Percentiles rank a stretch among this genome's conserved stretches.
These are phyloP conservation scores for Hucho hucho DNA, from an alignment of 2,113 vertebrate genomes.

Conservation along the genomic window DNA sequence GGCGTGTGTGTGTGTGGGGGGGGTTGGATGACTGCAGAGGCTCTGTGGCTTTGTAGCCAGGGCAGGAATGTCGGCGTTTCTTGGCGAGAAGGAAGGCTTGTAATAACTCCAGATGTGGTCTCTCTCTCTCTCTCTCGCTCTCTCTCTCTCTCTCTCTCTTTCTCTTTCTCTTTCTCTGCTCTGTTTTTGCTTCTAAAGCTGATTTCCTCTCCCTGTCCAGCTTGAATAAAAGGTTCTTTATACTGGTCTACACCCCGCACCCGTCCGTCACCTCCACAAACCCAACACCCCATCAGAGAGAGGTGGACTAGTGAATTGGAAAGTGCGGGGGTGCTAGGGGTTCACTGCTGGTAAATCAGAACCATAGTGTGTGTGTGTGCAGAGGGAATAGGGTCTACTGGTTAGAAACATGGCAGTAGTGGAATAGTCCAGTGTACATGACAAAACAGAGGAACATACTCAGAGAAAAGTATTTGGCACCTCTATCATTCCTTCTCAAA, in stretches of 20 bases:
- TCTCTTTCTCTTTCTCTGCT: background rate
- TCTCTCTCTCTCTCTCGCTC: slow-evolving; percentile 43
- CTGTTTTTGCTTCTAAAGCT: slow-evolving; percentile 79
- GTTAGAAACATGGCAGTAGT: too few relatives aligned
- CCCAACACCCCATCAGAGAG: slow-evolving; percentile 15
- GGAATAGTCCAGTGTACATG: too few relatives aligned
- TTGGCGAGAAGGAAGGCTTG: slow-evolving; percentile 76
- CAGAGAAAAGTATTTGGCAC: background rate
- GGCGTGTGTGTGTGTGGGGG: too few relatives aligned
- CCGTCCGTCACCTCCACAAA: slow-evolving; percentile 28
- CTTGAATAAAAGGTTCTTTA: slow-evolving; percentile 80
- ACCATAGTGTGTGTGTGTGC: slow-evolving; percentile 54
- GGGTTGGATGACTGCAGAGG: background rate
- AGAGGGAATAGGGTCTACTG: too few relatives aligned
- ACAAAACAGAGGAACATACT: too few relatives aligned
- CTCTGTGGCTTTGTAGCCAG: slow-evolving; percentile 11
- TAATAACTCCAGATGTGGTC: slow-evolving; percentile 94
- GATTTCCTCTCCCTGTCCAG: slow-evolving; percentile 81
- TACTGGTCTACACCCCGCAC: slow-evolving; percentile 38
- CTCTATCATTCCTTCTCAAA: background rate
- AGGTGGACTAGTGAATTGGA: slow-evolving; percentile 17
- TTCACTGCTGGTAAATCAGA: slow-evolving; percentile 70
- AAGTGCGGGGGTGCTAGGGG: slow-evolving; percentile 42
- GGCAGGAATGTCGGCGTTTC: slow-evolving; percentile 85
- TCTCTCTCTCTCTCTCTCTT: too few relatives aligned